Evolutionary conservation across 2,113 vertebrate genomes (phyloP), one percentile per base, ranked within the genome.

Genomic region (Castor canadensis): DNA sequence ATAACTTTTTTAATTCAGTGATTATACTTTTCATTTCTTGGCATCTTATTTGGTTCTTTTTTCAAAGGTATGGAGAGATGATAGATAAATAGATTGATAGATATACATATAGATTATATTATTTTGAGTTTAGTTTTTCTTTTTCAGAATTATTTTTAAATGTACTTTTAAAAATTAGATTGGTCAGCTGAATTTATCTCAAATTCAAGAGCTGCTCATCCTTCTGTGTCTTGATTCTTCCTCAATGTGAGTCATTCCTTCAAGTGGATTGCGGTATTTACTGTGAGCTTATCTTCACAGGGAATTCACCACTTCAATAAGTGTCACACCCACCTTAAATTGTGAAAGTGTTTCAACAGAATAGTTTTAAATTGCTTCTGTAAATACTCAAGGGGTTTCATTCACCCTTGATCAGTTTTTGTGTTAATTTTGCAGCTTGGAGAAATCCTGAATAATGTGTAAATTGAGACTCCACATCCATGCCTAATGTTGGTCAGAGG

Each of bases 161-260:
- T 35, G 67, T 8, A 47, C 17, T 80, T 90, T 92, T 64, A 0
- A 88, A 93, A 80, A 89, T 38, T 79, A 75, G 20, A 87, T 87
- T 93, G 16, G 90, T 89, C 69, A 75, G 35, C 45, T 89, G 38
- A 32, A 67, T 77, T 81, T 85, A 62, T 77, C 22, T 76, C 67
- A 72, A 35, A 35, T 85, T 85, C 43, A 60, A 49, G 16, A 3
- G 15, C 45, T 45, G 17, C 8, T 52, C 85, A 88, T 94, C 32
- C n/a, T 71, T 86, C 17, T 43, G 35, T 89, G 54, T 81, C 60
- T 91, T 56, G 89, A 77, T 56, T 95, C 12, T 45, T 89, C 47
- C n/a, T 94, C 67, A 77, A 76, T 66, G 62, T 92, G 47, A 92
- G 83, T 91, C 19, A 92, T 86, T 90, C 60, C 71, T 94, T 79